These are phyloP conservation scores for fruit fly (Drosophila melanogaster) DNA, from an alignment of 1,140 invertebrate genomes.

Conservation along the genomic window Release_6_plus_ISO1_MT NT_033779.5:20776501-20777000, in stretches of 20 bases:
- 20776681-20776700: slow-evolving; percentile 19
- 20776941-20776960: slow-evolving; percentile 43
- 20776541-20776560: slow-evolving; percentile 23
- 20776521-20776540: slow-evolving; percentile 5
- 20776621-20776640: slow-evolving; percentile 54
- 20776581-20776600: slow-evolving; percentile 76
- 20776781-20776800: background rate
- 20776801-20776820: slow-evolving; percentile 52
- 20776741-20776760: slow-evolving; percentile 26
- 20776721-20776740: slow-evolving; percentile 65
- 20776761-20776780: slow-evolving; percentile 25
- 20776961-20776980: slow-evolving; percentile 60
- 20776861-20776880: slow-evolving; percentile 81
- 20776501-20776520: slow-evolving; percentile 2
- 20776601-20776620: slow-evolving; percentile 78
- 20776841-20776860: slow-evolving; percentile 75
- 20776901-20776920: background rate
- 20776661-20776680: slow-evolving; percentile 9
- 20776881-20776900: slow-evolving; percentile 52
- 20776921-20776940: slow-evolving; percentile 5
- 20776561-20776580: slow-evolving; percentile 68
- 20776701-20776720: slow-evolving; percentile 30
- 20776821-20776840: slow-evolving; percentile 82
- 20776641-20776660: slow-evolving; percentile 11
- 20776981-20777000: slow-evolving; percentile 74